Evolutionary conservation across 2,888 invertebrate species (phyloP).

Genomic region (Trissolcus brochymenae): DNA sequence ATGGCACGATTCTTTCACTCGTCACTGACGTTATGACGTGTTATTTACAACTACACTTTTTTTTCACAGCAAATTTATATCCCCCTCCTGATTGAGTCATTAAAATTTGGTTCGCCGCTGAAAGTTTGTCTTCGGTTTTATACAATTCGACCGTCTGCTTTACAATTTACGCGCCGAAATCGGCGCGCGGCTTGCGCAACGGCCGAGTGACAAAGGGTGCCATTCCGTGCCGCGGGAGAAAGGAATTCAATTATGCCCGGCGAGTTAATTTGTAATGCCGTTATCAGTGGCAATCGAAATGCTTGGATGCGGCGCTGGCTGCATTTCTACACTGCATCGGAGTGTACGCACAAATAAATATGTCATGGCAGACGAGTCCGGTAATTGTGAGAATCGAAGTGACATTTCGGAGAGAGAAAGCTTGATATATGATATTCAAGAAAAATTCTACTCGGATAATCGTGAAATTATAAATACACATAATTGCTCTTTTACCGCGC

Average conservation of each 20-base stretch:
- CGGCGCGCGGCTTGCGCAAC: background rate
- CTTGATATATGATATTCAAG: conserved; percentile 59
- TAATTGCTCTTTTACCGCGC: conserved; percentile 47
- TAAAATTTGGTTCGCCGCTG: conserved; percentile 1
- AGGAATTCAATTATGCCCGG: conserved; percentile 44
- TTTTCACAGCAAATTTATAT: conserved; percentile 13
- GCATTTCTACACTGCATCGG: conserved; percentile 47
- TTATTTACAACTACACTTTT: conserved; percentile 10
- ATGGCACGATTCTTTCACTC: conserved; percentile 33
- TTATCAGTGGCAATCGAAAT: conserved; percentile 57
- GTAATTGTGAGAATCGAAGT: conserved; percentile 62
- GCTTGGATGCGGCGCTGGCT: conserved; percentile 40
- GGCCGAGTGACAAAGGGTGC: conserved; percentile 26
- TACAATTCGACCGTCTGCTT: conserved; percentile 28
- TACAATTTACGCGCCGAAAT: conserved; percentile 13
- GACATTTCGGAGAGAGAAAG: conserved; percentile 63
- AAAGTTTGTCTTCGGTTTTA: conserved; percentile 1
- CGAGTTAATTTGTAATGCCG: conserved; percentile 53
- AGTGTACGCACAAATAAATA: conserved; percentile 48
- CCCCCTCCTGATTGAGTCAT: conserved; percentile 28
- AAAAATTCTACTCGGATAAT: conserved; percentile 52
- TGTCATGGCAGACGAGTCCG: conserved; percentile 58
- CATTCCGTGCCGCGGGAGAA: conserved; percentile 26
- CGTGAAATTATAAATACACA: conserved; percentile 56
- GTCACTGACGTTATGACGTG: conserved; percentile 33